These are phyloP conservation scores for Suricata suricatta DNA, from an alignment of 2,113 vertebrate species.

Conservation along the genomic window DNA sequence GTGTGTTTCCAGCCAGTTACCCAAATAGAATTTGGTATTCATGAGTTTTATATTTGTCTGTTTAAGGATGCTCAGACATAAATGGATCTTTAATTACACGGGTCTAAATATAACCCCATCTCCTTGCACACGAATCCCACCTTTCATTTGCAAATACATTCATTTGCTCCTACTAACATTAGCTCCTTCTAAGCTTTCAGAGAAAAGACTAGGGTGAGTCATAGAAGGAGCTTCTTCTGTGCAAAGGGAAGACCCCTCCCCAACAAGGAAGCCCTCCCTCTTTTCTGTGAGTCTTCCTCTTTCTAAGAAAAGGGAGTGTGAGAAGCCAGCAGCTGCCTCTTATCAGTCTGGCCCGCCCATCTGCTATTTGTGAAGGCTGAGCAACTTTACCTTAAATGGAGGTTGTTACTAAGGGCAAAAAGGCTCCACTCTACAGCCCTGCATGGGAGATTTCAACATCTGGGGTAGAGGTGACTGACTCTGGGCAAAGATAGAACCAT, in stretches of 20 bases:
- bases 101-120: conserved; percentile 75
- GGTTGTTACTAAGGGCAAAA: not conserved
- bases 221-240: not conserved
- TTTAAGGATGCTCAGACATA: conserved; percentile 77
- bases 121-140: conserved; percentile 52
- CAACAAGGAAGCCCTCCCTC: not conserved
- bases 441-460: not conserved
- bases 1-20: conserved; percentile 49
- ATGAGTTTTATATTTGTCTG: conserved; percentile 78
- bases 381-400: conserved; percentile 8
- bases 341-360: not conserved
- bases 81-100: conserved; percentile 76
- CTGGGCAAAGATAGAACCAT: not conserved
- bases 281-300: conserved; percentile 38
- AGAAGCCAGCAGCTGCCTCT: conserved; percentile 44
- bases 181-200: not conserved
- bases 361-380: conserved; percentile 36
- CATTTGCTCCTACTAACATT: conserved; percentile 26
- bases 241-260: conserved; percentile 22
- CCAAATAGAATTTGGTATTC: conserved; percentile 75
- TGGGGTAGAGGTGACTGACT: not conserved
- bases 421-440: not conserved
- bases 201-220: not conserved
- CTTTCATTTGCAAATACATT: conserved; percentile 21
- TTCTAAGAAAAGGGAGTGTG: conserved; percentile 54